Evolutionary conservation across 2,888 invertebrate genomes (phyloP).

Genomic region (Caenorhabditis afra): DNA sequence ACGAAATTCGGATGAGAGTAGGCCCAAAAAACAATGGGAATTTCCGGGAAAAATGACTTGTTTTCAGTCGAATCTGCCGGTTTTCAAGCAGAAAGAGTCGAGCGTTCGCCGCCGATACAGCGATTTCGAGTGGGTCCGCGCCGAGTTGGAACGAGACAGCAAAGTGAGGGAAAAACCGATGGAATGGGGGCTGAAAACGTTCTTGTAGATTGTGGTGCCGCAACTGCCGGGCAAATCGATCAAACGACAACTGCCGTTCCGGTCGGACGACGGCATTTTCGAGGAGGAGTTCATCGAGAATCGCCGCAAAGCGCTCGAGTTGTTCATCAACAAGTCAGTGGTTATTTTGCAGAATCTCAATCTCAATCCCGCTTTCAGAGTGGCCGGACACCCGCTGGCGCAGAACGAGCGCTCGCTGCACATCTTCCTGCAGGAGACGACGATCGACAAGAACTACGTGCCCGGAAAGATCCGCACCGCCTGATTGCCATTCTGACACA

Average conservation of each 20-base stretch:
- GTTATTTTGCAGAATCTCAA: neutral
- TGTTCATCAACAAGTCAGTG: slow-evolving; percentile 96
- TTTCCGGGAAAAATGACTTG: too few species aligned
- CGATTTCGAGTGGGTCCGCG: slow-evolving; percentile 99
- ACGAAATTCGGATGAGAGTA: slow-evolving; percentile 99
- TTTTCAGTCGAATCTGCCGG: slow-evolving; percentile 96
- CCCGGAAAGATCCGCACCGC: slow-evolving; percentile 84
- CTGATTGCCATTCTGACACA: slow-evolving; percentile 27
- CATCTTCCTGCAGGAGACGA: slow-evolving; percentile 97
- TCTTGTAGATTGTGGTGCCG: slow-evolving; percentile 94
- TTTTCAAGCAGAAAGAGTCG: slow-evolving; percentile 99
- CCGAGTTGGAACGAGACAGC: slow-evolving; percentile 98
- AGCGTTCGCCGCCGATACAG: slow-evolving; percentile 97
- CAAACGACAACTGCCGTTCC: slow-evolving; percentile 97
- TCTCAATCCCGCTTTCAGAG: slow-evolving; percentile 83
- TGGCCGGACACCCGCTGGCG: slow-evolving; percentile 97
- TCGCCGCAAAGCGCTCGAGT: slow-evolving; percentile 94
- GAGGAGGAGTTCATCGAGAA: slow-evolving; percentile 99
- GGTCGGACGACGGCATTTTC: slow-evolving; percentile 98
- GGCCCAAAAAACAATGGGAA: too few species aligned
- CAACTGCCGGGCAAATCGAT: slow-evolving; percentile 97
- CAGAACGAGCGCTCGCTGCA: slow-evolving; percentile 99
- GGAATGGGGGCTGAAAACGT: neutral
- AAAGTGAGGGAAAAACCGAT: slow-evolving; percentile 85
- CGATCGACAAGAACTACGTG: slow-evolving; percentile 98